Percentiles rank a stretch among this genome's conserved stretches.
These are phyloP conservation scores for Drosophila erecta DNA, from an alignment of 1,140 invertebrate species.

Conservation along the genomic window DNA sequence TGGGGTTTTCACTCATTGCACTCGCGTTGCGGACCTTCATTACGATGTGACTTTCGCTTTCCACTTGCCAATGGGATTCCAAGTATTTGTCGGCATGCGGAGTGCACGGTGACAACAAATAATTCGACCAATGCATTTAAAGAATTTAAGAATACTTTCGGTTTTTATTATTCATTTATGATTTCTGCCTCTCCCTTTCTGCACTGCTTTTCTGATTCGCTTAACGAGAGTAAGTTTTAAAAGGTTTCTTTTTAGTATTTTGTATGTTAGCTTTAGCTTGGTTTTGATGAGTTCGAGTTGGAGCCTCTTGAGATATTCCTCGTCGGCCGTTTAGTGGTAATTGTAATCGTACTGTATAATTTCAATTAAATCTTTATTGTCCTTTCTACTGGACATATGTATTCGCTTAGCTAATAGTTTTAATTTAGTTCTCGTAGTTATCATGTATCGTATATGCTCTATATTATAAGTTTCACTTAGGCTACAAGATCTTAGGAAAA, in stretches of 20 bases:
- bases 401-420: constrained; percentile 72
- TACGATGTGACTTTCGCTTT: background rate
- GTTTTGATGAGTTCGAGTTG: constrained; percentile 48
- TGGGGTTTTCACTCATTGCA: constrained; percentile 1
- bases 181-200: constrained; percentile 53
- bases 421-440: constrained; percentile 33
- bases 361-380: constrained; percentile 76
- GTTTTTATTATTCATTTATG: constrained; percentile 70
- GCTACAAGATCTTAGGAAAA: constrained; percentile 73
- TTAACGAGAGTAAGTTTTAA: constrained; percentile 74
- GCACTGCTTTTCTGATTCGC: constrained; percentile 36
- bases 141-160: constrained; percentile 82
- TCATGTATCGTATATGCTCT: constrained; percentile 42
- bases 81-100: constrained; percentile 6
- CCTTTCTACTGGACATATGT: constrained; percentile 74
- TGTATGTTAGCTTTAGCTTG: constrained; percentile 38
- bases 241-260: constrained; percentile 50
- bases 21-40: background rate
- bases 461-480: constrained; percentile 59
- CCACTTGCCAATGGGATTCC: background rate
- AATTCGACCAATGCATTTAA: constrained; percentile 55
- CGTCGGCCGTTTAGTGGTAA: constrained; percentile 35
- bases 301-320: constrained; percentile 37
- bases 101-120: constrained; percentile 16
- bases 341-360: constrained; percentile 49